A percentile compares a stretch with the other conserved stretches of the same genome.
These are phyloP conservation scores for Mormyrops attenuatus DNA, from an alignment of 2,797 vertebrate genomes.

Conservation along the genomic window DNA sequence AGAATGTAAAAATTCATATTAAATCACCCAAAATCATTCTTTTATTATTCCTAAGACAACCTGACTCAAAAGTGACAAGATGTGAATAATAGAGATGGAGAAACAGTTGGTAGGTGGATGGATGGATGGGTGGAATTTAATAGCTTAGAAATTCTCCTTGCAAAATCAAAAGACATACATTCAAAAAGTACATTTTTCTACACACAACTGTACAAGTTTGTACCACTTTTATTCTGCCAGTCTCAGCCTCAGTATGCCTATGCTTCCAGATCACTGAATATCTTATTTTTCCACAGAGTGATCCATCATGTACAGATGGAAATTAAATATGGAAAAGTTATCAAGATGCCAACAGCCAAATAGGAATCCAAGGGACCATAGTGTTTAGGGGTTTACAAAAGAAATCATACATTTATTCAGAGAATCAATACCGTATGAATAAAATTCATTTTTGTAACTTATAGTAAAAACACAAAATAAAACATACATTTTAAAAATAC, in stretches of 20 bases:
- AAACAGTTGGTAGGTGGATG: background rate
- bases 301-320: background rate
- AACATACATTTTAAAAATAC: background rate
- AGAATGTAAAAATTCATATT: background rate
- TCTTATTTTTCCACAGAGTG: slow-evolving; percentile 1
- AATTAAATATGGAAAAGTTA: slow-evolving; percentile 1
- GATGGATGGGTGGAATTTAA: background rate
- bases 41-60: background rate
- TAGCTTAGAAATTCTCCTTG: background rate
- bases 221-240: background rate
- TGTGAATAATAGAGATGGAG: background rate
- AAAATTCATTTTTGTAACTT: background rate
- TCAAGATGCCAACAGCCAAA: background rate
- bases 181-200: background rate
- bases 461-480: background rate
- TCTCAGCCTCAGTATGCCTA: background rate
- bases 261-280: background rate
- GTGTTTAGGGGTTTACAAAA: background rate
- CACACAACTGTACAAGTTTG: background rate
- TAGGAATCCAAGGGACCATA: background rate
- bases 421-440: background rate
- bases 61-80: background rate
- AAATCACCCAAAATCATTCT: background rate
- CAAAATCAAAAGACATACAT: background rate
- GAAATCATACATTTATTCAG: background rate